Conservation (phyloP, 1,140 invertebrate genomes). For the Ceratitis capitata region DNA sequence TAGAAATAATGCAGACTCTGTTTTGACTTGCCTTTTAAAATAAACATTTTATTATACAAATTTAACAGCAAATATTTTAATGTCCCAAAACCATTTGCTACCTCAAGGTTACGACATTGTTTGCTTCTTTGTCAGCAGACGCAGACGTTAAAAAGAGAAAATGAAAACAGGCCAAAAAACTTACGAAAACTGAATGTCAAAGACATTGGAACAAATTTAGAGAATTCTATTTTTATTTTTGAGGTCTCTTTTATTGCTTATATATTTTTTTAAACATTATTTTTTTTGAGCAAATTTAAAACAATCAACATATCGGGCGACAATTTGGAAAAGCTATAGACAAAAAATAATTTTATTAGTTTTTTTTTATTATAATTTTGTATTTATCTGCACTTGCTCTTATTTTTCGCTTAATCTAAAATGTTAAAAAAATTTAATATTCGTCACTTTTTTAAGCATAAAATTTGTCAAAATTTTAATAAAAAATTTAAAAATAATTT, state of each 20-base stretch:
- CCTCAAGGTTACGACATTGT: not conserved
- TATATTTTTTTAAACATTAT: not conserved
- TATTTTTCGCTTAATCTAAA: too few species aligned
- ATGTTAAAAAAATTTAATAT: too few species aligned
- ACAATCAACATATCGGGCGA: too few species aligned
- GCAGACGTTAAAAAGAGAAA: not conserved
- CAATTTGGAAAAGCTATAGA: too few species aligned
- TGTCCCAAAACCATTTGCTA: not conserved
- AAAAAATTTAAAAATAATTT: not conserved
- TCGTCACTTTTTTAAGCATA: too few species aligned
- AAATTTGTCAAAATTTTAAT: too few species aligned
- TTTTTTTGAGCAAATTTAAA: too few species aligned
- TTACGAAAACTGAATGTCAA: not conserved
- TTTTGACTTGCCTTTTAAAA: not conserved
- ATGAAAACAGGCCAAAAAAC: not conserved
- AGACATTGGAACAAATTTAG: not conserved
- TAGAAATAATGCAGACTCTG: not conserved
- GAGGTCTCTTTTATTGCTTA: not conserved
- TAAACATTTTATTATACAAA: not conserved
- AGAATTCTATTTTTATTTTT: not conserved
- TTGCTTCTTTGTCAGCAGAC: not conserved
- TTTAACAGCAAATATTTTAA: not conserved
- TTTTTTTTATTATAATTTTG: too few species aligned
- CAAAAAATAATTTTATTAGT: not conserved
- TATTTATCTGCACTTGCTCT: too few species aligned